Conservation (phyloP, 2,888 invertebrate genomes). For the Crepidodera aurea region DNA sequence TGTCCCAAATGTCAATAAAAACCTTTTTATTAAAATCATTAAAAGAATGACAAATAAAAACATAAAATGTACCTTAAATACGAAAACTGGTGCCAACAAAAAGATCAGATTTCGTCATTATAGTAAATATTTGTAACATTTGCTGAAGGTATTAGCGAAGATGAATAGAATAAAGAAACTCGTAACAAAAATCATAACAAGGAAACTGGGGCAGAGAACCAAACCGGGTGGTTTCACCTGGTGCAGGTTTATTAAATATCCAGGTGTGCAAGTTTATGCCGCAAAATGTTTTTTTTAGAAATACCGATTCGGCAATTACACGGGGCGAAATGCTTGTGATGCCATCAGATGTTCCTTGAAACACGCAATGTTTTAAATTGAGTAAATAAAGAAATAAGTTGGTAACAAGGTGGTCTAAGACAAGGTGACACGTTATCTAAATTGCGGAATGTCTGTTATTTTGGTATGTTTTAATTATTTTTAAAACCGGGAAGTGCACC, state of each 20-base stretch:
- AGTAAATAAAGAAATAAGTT: constrained; percentile 18
- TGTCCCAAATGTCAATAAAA: no score
- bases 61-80: no score
- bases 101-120: constrained; percentile 4
- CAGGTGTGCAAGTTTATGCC: constrained; percentile 18
- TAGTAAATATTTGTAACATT: constrained; percentile 13
- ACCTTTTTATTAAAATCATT: no score
- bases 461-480: constrained; percentile 16
- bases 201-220: constrained; percentile 24
- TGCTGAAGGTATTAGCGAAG: constrained; percentile 4
- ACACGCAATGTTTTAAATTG: constrained; percentile 22
- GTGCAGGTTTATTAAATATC: constrained; percentile 24
- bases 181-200: constrained; percentile 24
- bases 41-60: no score
- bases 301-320: constrained; percentile 27
- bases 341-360: constrained; percentile 18
- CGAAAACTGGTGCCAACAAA: no score
- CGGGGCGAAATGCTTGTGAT: constrained; percentile 21
- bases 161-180: constrained; percentile 4
- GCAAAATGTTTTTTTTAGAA: constrained; percentile 16
- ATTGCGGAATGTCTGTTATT: constrained; percentile 10
- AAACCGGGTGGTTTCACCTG: constrained; percentile 21
- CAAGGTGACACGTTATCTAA: constrained; percentile 11
- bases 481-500: constrained; percentile 6
- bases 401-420: constrained; percentile 19